phyloP scores from a whole-genome alignment of 2,113 vertebrate species.

The Scomber japonicus region DNA sequence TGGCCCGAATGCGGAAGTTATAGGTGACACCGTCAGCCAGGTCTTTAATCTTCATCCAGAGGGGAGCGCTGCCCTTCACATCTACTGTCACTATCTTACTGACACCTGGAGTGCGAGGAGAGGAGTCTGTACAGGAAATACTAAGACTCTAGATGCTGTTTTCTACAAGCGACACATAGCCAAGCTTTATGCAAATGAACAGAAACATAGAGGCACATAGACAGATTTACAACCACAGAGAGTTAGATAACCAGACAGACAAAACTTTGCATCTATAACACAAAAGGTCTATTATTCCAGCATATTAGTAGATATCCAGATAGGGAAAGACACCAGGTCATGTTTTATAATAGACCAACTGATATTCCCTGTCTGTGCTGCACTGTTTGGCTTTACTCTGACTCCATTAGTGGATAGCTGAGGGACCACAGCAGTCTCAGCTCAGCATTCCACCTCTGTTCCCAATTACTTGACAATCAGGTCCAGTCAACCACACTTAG shows the following conservation, averaged over 20 bases:
- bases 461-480: slow-evolving; percentile 80
- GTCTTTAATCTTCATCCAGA: slow-evolving; percentile 99
- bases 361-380: slow-evolving; percentile 43
- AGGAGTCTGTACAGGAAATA: slow-evolving; percentile 85
- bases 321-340: slow-evolving; percentile 24
- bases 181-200: slow-evolving; percentile 46
- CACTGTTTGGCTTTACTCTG: slow-evolving; percentile 47
- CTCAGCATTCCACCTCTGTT: slow-evolving; percentile 72
- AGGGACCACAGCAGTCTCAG: slow-evolving; percentile 61
- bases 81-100: slow-evolving; percentile 99
- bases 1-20: slow-evolving; percentile 93
- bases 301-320: slow-evolving; percentile 25
- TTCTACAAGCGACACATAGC: slow-evolving; percentile 68
- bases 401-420: slow-evolving; percentile 59
- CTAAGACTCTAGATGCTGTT: slow-evolving; percentile 83
- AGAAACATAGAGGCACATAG: slow-evolving; percentile 7
- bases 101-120: slow-evolving; percentile 90
- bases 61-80: slow-evolving; percentile 91
- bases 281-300: slow-evolving; percentile 23
- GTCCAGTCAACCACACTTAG: slow-evolving; percentile 60
- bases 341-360: slow-evolving; percentile 29
- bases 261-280: slow-evolving; percentile 25
- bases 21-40: slow-evolving; percentile 94
- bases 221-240: slow-evolving; percentile 11
- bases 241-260: slow-evolving; percentile 23